Base-by-base conservation (phyloP, 2,113 vertebrate species). In the Elephantulus edwardii region DNA sequence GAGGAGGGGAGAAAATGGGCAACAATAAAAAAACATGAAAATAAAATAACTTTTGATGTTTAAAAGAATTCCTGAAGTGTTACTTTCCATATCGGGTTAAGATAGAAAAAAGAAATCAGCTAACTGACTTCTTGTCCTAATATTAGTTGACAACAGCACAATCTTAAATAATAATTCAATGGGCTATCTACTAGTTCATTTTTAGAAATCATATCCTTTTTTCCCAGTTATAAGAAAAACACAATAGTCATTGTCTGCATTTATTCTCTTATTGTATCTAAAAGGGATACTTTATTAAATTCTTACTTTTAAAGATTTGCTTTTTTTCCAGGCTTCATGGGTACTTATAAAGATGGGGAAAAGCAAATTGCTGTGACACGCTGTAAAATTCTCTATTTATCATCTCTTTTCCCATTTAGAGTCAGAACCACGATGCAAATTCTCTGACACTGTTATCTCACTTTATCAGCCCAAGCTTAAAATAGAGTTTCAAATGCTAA, bases 361-460 rank as follows among this genome's bases (percentile, higher is more conserved):
- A 76, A 35, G 38, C 28, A 88, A 92, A 90, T 70, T 40, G 6
- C 66, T 82, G n/a, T 91, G 82, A 76, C 70, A 90, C 71, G 50
- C 60, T 93, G 16, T 89, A 87, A 91, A 88, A 92, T 88, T 56
- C 16, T 58, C 40, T 60, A 79, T 70, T 80, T 85, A 24, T 14
- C 17, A n/a, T 60, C 74, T 72, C 14, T 71, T 89, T 86, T 60
- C 33, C 10, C 40, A 54, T 83, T 90, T 85, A 75, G 40, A 78
- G 14, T 83, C 64, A 85, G 35, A 85, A 44, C 2, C 54, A 40
- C 74, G 19, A 88, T 44, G 28, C 17, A 72, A 54, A 90, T 80
- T 68, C 17, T 80, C 40, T 83, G 75, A 93, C 2, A 44, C 19
- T 48, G 42, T 85, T 52, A 83, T 7, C 20, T 88, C 58, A 83